Base-by-base conservation (phyloP, 2,113 vertebrate species). In the Irena cyanogastra region DNA sequence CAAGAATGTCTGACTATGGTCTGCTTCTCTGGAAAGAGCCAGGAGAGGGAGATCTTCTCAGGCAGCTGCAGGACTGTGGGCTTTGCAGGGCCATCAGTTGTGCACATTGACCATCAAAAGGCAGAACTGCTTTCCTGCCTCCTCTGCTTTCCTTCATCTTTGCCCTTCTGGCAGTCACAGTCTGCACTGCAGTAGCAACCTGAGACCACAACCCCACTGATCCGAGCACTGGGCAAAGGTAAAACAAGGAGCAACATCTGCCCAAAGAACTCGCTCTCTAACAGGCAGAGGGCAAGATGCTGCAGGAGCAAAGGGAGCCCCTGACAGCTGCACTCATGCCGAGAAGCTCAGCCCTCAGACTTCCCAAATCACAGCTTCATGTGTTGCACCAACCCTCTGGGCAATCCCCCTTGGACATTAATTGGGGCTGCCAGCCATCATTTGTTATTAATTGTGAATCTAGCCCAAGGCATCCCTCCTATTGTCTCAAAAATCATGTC, bases 61-160 rank as follows among this genome's bases (percentile, higher is more conserved):
- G 63, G 7, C 26, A 24, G 26, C 16, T 1, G 3, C 30, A 64
- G 72, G 60, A 77, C 11, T 1, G 0, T 16, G 35, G 56, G 13
- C 37, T 68, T 81, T 87, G 28, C 28, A 41, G 10, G 4, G 14
- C 44, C 28, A 41, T 39, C 49, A 37, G 18, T 24, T 23, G 12
- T 54, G 33, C 33, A 44, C 21, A 4, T 1, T 72, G 16, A 45
- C 31, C 54, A 63, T 30, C 15, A 69, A 80, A 69, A 88, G 35
- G 28, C 19, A 81, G 74, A 93, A 61, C 2, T 31, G 20, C 24
- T 53, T 57, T 92, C 44, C 47, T 72, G 10, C 11, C 39, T 81
- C 52, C 35, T 53, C 71, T 70, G 27, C 68, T 86, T 64, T 33
- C 45, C 56, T 59, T 82, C 56, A 26, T 39, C 35, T 56, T 63